Evolutionary conservation across 1,140 invertebrate genomes (phyloP).

Genomic region (Ceratina calcarata): DNA sequence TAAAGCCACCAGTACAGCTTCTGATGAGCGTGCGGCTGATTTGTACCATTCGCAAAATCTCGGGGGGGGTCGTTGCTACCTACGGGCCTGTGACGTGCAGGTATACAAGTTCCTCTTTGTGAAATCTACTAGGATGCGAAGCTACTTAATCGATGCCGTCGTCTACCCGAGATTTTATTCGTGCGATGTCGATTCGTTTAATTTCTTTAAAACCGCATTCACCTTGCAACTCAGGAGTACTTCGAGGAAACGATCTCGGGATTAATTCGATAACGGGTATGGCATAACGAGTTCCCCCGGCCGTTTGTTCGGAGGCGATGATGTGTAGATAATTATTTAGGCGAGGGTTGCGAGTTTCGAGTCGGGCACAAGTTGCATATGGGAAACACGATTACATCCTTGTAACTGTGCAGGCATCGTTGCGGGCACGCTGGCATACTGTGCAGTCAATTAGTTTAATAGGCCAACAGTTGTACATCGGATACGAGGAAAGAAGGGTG

Average conservation of each 20-base stretch:
- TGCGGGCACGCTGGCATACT: constrained; percentile 68
- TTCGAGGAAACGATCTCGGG: no score
- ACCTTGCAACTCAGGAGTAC: no score
- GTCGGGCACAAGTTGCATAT: constrained; percentile 30
- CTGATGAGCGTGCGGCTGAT: constrained; percentile 39
- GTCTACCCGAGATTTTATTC: no score
- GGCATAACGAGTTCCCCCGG: constrained; percentile 57
- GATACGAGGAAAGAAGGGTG: constrained; percentile 56
- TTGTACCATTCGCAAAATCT: background rate
- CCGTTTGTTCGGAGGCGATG: constrained; percentile 67
- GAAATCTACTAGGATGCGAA: no score
- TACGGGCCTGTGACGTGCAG: no score
- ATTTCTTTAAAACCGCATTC: no score
- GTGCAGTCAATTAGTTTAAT: constrained; percentile 80
- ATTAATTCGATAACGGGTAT: background rate
- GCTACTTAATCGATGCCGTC: no score
- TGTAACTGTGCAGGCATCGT: constrained; percentile 46
- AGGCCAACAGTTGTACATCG: constrained; percentile 76
- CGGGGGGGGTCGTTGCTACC: no score
- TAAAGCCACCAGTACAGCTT: constrained; percentile 50
- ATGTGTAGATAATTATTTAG: constrained; percentile 72
- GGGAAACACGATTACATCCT: constrained; percentile 31
- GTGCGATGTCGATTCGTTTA: no score
- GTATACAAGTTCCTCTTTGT: no score
- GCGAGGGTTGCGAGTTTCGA: constrained; percentile 62